phyloP scores from a whole-genome alignment of 2,888 invertebrate species.

The Meliscaeva auricollis region DNA sequence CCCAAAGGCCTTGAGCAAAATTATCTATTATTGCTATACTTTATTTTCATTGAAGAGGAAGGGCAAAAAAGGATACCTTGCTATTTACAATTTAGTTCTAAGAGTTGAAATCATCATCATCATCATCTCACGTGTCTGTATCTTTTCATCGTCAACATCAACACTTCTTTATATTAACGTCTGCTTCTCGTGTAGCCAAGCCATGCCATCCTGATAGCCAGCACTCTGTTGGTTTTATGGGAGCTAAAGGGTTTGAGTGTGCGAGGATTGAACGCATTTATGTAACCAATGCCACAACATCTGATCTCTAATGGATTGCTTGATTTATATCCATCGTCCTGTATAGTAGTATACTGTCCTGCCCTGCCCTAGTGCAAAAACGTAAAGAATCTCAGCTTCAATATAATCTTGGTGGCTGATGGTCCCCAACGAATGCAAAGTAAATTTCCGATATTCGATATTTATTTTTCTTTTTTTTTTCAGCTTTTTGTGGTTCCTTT shows the following conservation, averaged over 20 bases:
- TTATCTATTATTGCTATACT: slow-evolving; percentile 14
- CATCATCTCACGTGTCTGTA: slow-evolving; percentile 60
- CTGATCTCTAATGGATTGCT: slow-evolving; percentile 75
- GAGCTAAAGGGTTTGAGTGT: slow-evolving; percentile 16
- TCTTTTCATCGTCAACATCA: slow-evolving; percentile 64
- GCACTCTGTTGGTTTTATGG: slow-evolving; percentile 8
- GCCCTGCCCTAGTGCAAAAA: slow-evolving; percentile 4
- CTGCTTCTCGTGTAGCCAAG: slow-evolving; percentile 7
- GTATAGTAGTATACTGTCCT: no score
- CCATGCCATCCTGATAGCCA: slow-evolving; percentile 53
- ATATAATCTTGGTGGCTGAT: slow-evolving; percentile 23
- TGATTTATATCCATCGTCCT: slow-evolving; percentile 62
- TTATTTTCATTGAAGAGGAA: slow-evolving; percentile 17
- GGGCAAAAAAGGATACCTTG: slow-evolving; percentile 14
- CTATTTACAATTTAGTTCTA: not conserved
- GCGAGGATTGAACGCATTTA: slow-evolving; percentile 48
- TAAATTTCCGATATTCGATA: slow-evolving; percentile 70
- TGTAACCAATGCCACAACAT: slow-evolving; percentile 75
- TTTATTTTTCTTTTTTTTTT: slow-evolving; percentile 31
- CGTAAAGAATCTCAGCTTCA: slow-evolving; percentile 37
- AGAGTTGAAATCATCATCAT: slow-evolving; percentile 37
- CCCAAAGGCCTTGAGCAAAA: slow-evolving; percentile 21
- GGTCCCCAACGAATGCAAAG: slow-evolving; percentile 66
- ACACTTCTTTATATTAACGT: slow-evolving; percentile 49
- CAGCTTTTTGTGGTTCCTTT: slow-evolving; percentile 63